Base-by-base conservation (phyloP, 2,797 vertebrate genomes). In the Anisognathus igniventris region DNA sequence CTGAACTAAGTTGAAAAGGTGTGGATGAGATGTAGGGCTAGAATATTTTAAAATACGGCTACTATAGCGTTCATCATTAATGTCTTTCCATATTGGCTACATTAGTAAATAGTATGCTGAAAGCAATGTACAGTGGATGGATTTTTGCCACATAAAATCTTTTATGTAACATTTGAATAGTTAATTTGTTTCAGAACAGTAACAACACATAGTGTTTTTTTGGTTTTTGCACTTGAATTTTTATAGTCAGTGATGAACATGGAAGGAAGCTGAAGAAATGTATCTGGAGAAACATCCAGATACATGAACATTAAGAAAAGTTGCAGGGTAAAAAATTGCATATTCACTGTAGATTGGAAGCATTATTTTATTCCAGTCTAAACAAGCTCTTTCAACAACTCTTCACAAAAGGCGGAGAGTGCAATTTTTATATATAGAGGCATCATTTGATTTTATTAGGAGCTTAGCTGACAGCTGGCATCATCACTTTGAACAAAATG, bases 41-140 rank as follows among this genome's bases (percentile, higher is more conserved):
- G 14, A 72, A 20, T 80, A 39, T 27, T 81, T 90, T 35, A 64
- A 70, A 66, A n/a, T 22, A 35, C 22, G 45, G 5, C 13, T 54
- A 17, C 35, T 58, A 22, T 0, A 50, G 19, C 16, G 5, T 66
- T 2, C 20, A 9, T 50, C 6, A 61, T 40, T 83, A 68, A 28
- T 37, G 3, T 12, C 20, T 66, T 82, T 67, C 7, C 14, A 1
- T 42, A 13, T 47, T 42, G 27, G 3, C n/a, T 45, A 3, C 64
- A 6, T 61, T 57, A 37, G 39, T 48, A 75, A 67, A 39, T 33
- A 27, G 7, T 47, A 22, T 20, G 8, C 31, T 10, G 31, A 78
- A 56, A 75, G 64, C 24, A 27, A 11, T 0, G 0, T 74, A 23
- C 4, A 23, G 0, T 35, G 28, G 14, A 4, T 57, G 12, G 14